Percentiles rank a stretch among this genome's conserved stretches.
phyloP scores from a whole-genome alignment of 1,140 invertebrate species.

The Hypsibius dujardini region DNA sequence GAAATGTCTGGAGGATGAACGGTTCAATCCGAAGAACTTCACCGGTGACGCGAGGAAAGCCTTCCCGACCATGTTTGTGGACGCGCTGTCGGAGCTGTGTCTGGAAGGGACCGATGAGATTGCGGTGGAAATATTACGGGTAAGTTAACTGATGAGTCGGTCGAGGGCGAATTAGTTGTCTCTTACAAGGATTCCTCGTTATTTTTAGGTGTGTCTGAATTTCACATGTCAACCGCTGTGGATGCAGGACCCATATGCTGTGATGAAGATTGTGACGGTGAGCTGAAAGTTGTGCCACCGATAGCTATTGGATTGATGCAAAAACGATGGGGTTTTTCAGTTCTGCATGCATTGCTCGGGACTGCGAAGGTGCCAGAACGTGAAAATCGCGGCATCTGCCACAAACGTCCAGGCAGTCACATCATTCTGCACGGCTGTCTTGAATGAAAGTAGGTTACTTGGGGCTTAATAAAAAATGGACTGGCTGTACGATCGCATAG shows the following conservation, averaged over 20 bases:
- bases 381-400: constrained; percentile 8
- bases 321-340: neutral
- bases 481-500: no score
- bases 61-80: constrained; percentile 2
- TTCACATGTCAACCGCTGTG: neutral
- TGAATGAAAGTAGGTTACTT: neutral
- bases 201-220: neutral
- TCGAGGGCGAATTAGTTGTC: neutral
- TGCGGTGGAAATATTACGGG: constrained; percentile 12
- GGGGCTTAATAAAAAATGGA: no score
- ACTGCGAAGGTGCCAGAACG: neutral
- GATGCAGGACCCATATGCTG: constrained; percentile 6
- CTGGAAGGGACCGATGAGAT: neutral
- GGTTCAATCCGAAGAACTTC: neutral
- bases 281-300: neutral
- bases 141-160: neutral
- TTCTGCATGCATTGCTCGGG: constrained; percentile 2
- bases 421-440: neutral
- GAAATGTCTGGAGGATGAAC: neutral
- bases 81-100: neutral
- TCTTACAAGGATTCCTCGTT: neutral
- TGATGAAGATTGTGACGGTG: constrained; percentile 5
- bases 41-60: neutral
- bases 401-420: constrained; percentile 14
- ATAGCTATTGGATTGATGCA: no score